A percentile compares a stretch with the other conserved stretches of the same genome.
Evolutionary conservation across 2,888 invertebrate genomes (phyloP).

Genomic region (Nomada fabriciana): DNA sequence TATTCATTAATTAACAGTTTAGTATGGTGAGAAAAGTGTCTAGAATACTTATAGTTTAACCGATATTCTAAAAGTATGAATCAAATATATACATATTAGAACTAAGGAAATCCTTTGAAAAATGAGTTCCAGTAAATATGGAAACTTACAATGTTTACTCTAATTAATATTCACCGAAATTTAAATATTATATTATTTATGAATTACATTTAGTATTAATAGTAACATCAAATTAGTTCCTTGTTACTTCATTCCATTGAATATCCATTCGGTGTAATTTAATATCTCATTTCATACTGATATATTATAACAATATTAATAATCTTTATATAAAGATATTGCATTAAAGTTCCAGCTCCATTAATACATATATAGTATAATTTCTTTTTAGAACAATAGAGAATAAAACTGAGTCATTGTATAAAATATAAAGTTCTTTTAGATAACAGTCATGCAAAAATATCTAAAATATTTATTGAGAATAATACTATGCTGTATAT

Average conservation of each 20-base stretch:
- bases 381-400: slow-evolving; percentile 17
- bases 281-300: background rate
- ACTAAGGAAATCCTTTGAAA: background rate
- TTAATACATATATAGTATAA: slow-evolving; percentile 27
- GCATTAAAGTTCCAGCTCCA: slow-evolving; percentile 6
- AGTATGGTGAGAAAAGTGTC: slow-evolving; percentile 12
- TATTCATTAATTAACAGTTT: slow-evolving; percentile 40
- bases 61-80: background rate
- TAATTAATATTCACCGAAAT: background rate
- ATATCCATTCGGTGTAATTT: background rate
- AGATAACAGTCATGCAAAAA: background rate
- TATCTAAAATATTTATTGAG: background rate
- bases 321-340: background rate
- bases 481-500: background rate
- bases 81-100: background rate
- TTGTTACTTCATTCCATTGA: background rate
- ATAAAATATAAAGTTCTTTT: slow-evolving; percentile 2
- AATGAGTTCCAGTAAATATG: background rate
- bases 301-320: background rate
- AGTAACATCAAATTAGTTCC: background rate
- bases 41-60: background rate
- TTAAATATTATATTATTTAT: background rate
- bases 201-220: background rate
- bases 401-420: slow-evolving; percentile 7
- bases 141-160: background rate